A percentile compares a stretch with the other conserved stretches of the same genome.
phyloP scores from a whole-genome alignment of 2,797 vertebrate genomes.

The Dallia pectoralis region DNA sequence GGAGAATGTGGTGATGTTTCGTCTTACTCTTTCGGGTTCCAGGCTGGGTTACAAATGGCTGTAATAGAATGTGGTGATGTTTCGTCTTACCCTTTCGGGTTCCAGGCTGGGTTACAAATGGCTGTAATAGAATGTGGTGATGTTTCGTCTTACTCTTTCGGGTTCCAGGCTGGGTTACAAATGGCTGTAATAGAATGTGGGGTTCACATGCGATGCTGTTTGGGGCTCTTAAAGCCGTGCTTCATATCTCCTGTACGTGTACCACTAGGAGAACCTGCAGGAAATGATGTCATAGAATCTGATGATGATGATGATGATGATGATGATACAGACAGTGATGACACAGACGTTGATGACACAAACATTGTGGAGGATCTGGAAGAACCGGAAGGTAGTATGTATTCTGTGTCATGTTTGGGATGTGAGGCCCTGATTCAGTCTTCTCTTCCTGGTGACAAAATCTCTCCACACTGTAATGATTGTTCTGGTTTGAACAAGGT shows the following conservation, averaged over 20 bases:
- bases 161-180: too few relatives aligned
- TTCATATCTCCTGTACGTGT: not conserved
- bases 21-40: too few relatives aligned
- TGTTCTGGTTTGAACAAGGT: too few relatives aligned
- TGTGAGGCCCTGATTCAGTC: not conserved
- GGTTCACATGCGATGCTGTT: not conserved
- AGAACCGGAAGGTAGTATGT: not conserved
- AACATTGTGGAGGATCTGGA: not conserved
- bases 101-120: too few relatives aligned
- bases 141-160: too few relatives aligned
- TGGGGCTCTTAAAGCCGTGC: not conserved
- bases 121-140: too few relatives aligned
- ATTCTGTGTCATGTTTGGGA: not conserved
- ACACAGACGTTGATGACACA: not conserved
- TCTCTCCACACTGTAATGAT: not conserved
- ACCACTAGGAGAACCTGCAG: not conserved
- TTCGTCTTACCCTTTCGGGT: too few relatives aligned
- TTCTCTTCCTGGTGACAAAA: not conserved
- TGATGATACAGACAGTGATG: not conserved
- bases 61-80: too few relatives aligned
- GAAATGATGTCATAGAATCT: not conserved
- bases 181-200: too few relatives aligned
- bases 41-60: too few relatives aligned
- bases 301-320: too few relatives aligned
- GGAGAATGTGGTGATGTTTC: too few relatives aligned